Base-by-base conservation (phyloP, 2,797 vertebrate species). In the Mycteria americana region DNA sequence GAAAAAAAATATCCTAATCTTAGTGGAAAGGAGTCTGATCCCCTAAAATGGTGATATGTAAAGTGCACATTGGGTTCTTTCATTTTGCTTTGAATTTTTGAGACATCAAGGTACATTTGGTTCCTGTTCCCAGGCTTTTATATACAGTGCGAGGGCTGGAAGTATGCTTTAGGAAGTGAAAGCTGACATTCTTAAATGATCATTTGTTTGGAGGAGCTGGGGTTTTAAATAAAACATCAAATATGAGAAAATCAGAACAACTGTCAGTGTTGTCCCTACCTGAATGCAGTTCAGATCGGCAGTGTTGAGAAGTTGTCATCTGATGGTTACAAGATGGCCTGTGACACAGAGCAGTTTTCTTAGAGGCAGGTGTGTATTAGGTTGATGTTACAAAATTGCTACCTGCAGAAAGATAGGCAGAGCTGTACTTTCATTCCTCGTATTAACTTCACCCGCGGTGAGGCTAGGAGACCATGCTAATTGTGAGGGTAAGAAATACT, bases 311-410 rank as follows among this genome's bases (percentile, higher is more conserved):
- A 89, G 70, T 88, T 97, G 78, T 77, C 85, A 92, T 88, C 84
- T 83, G 75, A 22, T 74, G 60, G 74, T 94, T 95, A 43, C 35
- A 46, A 31, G 83, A 41, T 64, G 69, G 79, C 57, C 90, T 90
- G 80, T 95, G 89, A 90, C 91, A 94, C 74, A 23, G 57, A 92
- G 89, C 65, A 60, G 69, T 95, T 95, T 62, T 72, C 76, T 82
- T 35, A 54, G 78, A 80, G 91, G 48, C 94, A 97, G 80, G 80
- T 92, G 88, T 79, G 56, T 89, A 88, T 96, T 95, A 96, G 81
- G 48, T 57, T 95, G 94, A 70, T 95, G 48, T 60, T 73, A 80
- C 48, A 46, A 93, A 97, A 96, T 92, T 95, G 60, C 72, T 91
- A 60, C 92, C 77, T 95, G 90, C 43, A 62, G 93, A 92, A 95